A percentile compares a stretch with the other conserved stretches of the same genome.
Evolutionary conservation across 1,140 invertebrate species (phyloP).

Genomic region (Papilio aristodemus): DNA sequence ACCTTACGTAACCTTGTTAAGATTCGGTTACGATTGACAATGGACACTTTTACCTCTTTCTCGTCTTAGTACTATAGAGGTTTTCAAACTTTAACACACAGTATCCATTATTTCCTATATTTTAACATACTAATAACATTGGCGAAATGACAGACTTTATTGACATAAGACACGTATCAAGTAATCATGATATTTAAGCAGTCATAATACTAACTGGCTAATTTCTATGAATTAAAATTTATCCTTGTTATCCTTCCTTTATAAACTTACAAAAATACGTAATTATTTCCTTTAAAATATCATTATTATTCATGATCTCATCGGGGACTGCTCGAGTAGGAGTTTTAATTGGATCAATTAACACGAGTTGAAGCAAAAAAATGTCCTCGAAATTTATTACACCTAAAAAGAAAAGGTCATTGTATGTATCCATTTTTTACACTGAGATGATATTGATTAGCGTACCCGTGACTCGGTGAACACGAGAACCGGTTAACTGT

Average conservation of each 20-base stretch:
- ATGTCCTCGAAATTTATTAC: constrained; percentile 16
- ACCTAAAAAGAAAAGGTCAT: constrained; percentile 26
- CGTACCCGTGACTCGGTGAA: constrained; percentile 14
- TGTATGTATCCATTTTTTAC: constrained; percentile 15
- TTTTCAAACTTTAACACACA: constrained; percentile 20
- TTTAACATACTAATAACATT: no score
- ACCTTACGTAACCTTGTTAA: constrained; percentile 71
- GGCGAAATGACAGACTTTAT: no score
- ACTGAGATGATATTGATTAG: not conserved
- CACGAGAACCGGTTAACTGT: constrained; percentile 22
- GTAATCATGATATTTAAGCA: no score
- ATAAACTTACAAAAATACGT: not conserved
- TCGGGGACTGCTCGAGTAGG: not conserved
- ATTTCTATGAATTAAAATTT: constrained; percentile 8
- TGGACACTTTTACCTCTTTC: constrained; percentile 51
- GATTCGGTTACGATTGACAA: constrained; percentile 66
- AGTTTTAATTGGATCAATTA: constrained; percentile 23
- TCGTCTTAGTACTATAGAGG: constrained; percentile 34
- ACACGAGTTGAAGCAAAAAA: constrained; percentile 16
- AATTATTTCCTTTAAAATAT: constrained; percentile 1
- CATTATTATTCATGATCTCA: constrained; percentile 11
- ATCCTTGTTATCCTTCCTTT: not conserved
- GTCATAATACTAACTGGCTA: not conserved
- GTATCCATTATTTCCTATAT: not conserved
- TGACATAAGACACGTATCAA: no score